A percentile compares a stretch with the other conserved stretches of the same genome.
Evolutionary conservation across 2,888 invertebrate species (phyloP).

Genomic region (Lymantria monacha): DNA sequence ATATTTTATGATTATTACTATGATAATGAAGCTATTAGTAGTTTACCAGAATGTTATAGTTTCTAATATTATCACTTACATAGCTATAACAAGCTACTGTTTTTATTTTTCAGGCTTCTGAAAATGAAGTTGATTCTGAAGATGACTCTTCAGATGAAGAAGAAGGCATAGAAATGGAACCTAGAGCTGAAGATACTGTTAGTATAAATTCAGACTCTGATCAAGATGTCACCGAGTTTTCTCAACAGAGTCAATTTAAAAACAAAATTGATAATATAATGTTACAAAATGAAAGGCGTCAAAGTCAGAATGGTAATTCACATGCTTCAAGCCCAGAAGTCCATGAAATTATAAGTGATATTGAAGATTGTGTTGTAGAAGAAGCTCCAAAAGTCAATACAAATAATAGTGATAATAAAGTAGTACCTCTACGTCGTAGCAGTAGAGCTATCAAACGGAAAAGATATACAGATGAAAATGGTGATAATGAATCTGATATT

Average conservation of each 20-base stretch:
- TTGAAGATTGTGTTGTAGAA: conserved; percentile 71
- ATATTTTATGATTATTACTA: no score
- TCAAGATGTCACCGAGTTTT: conserved; percentile 47
- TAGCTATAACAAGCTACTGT: no score
- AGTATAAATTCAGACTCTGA: conserved; percentile 68
- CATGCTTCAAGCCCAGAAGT: conserved; percentile 55
- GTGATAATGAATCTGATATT: conserved; percentile 83
- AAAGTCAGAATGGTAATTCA: conserved; percentile 47
- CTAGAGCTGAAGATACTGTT: conserved; percentile 57
- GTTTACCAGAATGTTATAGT: not conserved
- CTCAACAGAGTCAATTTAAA: conserved; percentile 44
- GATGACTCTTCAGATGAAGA: conserved; percentile 50
- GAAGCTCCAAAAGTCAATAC: conserved; percentile 38
- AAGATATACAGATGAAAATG: conserved; percentile 79
- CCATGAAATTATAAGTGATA: conserved; percentile 68
- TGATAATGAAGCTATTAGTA: no score
- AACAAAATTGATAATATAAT: conserved; percentile 47
- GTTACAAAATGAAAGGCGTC: conserved; percentile 45
- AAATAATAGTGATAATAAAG: conserved; percentile 36
- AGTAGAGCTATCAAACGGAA: conserved; percentile 77
- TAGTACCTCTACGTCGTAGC: conserved; percentile 53
- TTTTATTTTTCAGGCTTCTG: conserved; percentile 30
- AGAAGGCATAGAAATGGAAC: conserved; percentile 42
- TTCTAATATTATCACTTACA: no score
- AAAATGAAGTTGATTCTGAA: conserved; percentile 50